Evolutionary conservation across 2,113 vertebrate species (phyloP).

Genomic region (Hippolais icterina): DNA sequence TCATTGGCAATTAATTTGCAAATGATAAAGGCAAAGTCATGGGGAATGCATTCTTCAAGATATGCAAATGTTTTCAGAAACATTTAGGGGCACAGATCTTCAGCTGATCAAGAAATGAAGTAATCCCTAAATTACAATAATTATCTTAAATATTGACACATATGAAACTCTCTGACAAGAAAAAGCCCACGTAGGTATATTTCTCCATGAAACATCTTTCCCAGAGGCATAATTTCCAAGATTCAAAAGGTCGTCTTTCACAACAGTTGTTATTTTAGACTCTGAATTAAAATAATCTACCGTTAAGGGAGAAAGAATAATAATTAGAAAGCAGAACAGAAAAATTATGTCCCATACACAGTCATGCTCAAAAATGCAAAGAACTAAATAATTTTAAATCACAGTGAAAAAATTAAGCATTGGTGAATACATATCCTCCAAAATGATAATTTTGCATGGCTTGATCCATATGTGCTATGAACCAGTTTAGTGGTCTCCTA

Average conservation of each 20-base stretch:
- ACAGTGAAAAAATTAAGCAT: neutral
- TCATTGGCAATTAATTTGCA: neutral
- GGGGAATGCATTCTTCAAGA: neutral
- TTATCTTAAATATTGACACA: neutral
- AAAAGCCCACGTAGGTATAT: neutral
- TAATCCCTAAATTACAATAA: neutral
- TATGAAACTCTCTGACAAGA: neutral
- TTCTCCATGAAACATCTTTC: neutral
- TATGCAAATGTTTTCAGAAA: neutral
- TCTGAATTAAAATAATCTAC: neutral
- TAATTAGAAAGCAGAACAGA: neutral
- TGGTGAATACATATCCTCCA: neutral
- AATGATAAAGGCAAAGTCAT: neutral
- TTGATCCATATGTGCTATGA: neutral
- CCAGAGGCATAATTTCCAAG: neutral
- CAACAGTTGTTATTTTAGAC: neutral
- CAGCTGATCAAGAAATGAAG: neutral
- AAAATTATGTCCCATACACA: neutral
- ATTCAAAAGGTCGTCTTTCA: neutral
- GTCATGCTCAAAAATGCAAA: neutral
- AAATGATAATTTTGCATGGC: neutral
- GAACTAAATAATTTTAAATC: neutral
- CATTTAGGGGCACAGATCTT: neutral
- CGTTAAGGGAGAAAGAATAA: neutral
- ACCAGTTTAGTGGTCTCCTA: neutral